Base-by-base conservation (phyloP, 2,888 invertebrate genomes). In the Watsonalla cultraria region DNA sequence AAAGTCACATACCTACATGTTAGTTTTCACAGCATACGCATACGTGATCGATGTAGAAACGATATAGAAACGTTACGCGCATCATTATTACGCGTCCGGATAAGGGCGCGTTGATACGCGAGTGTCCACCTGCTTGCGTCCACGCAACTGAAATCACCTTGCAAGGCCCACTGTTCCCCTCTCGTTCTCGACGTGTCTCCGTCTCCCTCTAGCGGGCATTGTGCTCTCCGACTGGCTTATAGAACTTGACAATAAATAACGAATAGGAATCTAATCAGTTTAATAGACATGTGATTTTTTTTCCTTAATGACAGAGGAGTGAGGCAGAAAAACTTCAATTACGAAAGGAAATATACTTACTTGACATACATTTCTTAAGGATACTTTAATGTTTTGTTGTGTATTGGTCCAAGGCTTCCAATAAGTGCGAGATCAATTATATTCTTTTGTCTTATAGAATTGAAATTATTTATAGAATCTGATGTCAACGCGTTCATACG, bases 141-240 rank as follows among this genome's bases (percentile, higher is more conserved):
- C 79, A 83, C 86, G 87, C 90, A 87, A 90, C 90, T 90, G 81
- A 90, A 88, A 87, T 90, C 89, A 90, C 90, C 90, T 90, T 90
- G 90, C 90, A 90, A 90, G 90, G 90, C 89, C 90, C 88, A 88
- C 83, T 89, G 75, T 80, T 65, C 55, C 77, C 64, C 67, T 88
- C 87, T 83, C 86, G 56, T 67, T 88, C 80, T 77, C 74, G 83
- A 76, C 80, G 61, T 74, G 66, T 78, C 46, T 49, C 67, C 51
- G 64, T 80, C 81, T 69, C 77, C 6, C 67, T 90, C 87, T 82
- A 85, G 84, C 90, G 90, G 89, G 82, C 90, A 90, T 90, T 90
- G 90, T 89, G 88, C 90, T 73, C 70, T 65, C 72, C 62, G 70
- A 78, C 79, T 77, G 78, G 77, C 79, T 78, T 78, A 63, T 71